Conservation (phyloP, 2,797 vertebrate genomes). For the Sphenodon punctatus region DNA sequence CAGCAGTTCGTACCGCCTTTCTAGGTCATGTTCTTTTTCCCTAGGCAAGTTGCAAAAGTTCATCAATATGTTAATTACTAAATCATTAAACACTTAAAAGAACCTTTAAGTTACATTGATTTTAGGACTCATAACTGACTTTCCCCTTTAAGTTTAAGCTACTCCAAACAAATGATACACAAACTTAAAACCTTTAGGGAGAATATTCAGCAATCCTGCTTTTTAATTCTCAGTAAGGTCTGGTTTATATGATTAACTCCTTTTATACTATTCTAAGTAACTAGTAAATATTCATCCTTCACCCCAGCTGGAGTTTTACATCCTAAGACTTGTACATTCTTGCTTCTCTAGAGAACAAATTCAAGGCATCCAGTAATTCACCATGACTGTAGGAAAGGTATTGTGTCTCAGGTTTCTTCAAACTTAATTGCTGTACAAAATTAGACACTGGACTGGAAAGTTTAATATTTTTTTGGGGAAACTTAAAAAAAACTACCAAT, state of each 20-base stretch:
- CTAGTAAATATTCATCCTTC: slow-evolving; percentile 18
- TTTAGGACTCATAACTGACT: slow-evolving; percentile 85
- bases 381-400: neutral
- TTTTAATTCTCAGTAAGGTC: neutral
- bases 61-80: slow-evolving; percentile 99
- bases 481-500: slow-evolving; percentile 33
- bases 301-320: neutral
- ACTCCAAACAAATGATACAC: slow-evolving; percentile 96
- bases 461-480: slow-evolving; percentile 46
- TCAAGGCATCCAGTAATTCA: slow-evolving; percentile 20
- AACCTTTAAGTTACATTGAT: slow-evolving; percentile 97
- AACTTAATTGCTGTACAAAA: slow-evolving; percentile 44
- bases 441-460: slow-evolving; percentile 52
- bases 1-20: slow-evolving; percentile 96
- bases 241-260: slow-evolving; percentile 21
- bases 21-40: slow-evolving; percentile 99
- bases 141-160: slow-evolving; percentile 93
- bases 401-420: neutral
- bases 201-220: neutral
- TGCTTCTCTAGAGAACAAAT: slow-evolving; percentile 20
- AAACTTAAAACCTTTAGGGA: slow-evolving; percentile 71
- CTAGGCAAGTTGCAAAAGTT: slow-evolving; percentile 95
- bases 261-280: neutral
- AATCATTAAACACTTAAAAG: slow-evolving; percentile 99
- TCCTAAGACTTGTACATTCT: slow-evolving; percentile 2